Percentiles rank a stretch among this genome's conserved stretches.
These are phyloP conservation scores for Aspidiotus destructor DNA, from an alignment of 2,888 invertebrate genomes.

Conservation along the genomic window DNA sequence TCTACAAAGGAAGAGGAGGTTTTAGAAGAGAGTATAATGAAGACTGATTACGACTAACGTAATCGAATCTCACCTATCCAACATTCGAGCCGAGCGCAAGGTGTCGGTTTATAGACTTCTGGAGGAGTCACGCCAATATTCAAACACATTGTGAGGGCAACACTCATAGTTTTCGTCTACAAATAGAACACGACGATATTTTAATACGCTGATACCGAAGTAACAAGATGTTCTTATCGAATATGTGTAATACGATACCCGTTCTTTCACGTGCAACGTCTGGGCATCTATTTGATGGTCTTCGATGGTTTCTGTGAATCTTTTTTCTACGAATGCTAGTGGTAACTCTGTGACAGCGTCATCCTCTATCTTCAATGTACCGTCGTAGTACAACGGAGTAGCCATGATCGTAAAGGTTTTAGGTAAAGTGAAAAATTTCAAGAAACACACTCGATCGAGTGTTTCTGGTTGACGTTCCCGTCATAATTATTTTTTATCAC, in stretches of 20 bases:
- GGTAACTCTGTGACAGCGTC: slow-evolving; percentile 55
- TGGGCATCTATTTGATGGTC: slow-evolving; percentile 57
- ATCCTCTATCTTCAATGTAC: no score
- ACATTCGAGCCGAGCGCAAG: slow-evolving; percentile 91
- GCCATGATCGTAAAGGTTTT: no score
- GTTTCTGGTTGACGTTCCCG: no score
- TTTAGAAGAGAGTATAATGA: background rate
- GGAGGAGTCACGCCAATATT: slow-evolving; percentile 99
- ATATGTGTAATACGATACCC: slow-evolving; percentile 47
- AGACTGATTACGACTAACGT: background rate
- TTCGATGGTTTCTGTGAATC: slow-evolving; percentile 64
- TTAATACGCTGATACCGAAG: background rate
- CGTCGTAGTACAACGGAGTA: no score
- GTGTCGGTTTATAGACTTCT: slow-evolving; percentile 92
- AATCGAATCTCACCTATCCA: slow-evolving; percentile 71
- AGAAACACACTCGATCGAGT: no score
- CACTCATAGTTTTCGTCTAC: slow-evolving; percentile 98
- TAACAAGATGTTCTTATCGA: background rate
- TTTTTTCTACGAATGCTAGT: slow-evolving; percentile 60
- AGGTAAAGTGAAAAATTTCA: no score
- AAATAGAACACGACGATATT: slow-evolving; percentile 35
- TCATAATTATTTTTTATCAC: no score
- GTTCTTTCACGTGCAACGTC: slow-evolving; percentile 86
- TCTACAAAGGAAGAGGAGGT: slow-evolving; percentile 46
- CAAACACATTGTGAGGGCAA: slow-evolving; percentile 90